Evolutionary conservation across 2,888 invertebrate genomes (phyloP).

Genomic region (Xanthorhoe spadicearia): DNA sequence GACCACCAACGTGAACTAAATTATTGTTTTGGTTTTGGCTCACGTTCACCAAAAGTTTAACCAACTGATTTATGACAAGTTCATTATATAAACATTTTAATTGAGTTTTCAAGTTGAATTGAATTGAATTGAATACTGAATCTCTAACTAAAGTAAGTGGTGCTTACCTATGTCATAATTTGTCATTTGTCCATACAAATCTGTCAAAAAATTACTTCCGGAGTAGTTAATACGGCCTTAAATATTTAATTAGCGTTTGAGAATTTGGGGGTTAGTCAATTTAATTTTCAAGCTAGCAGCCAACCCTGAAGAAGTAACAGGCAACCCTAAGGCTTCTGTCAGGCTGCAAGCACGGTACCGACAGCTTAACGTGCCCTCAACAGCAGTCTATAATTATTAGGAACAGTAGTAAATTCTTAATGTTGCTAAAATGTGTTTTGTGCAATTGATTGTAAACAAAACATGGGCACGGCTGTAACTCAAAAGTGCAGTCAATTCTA

Average conservation of each 20-base stretch:
- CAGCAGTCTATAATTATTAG: not conserved
- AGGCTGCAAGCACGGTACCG: not conserved
- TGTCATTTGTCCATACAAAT: no score
- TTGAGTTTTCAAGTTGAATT: no score
- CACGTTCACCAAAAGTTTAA: not conserved
- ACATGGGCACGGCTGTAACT: no score
- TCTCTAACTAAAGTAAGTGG: no score
- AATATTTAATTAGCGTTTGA: no score
- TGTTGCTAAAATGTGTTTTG: not conserved
- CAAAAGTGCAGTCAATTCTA: no score
- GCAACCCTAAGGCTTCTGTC: not conserved
- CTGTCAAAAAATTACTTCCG: no score
- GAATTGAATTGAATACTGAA: no score
- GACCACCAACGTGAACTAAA: conserved; percentile 4
- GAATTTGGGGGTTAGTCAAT: no score
- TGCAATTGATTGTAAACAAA: no score
- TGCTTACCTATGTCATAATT: no score
- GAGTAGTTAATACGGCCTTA: no score
- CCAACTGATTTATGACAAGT: not conserved
- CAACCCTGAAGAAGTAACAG: not conserved
- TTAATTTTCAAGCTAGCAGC: not conserved
- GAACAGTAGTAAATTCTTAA: not conserved
- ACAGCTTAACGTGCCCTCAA: not conserved
- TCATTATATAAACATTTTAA: not conserved
- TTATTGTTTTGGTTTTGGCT: not conserved